phyloP scores from a whole-genome alignment of 2,797 vertebrate species.

The Euthynnus affinis region DNA sequence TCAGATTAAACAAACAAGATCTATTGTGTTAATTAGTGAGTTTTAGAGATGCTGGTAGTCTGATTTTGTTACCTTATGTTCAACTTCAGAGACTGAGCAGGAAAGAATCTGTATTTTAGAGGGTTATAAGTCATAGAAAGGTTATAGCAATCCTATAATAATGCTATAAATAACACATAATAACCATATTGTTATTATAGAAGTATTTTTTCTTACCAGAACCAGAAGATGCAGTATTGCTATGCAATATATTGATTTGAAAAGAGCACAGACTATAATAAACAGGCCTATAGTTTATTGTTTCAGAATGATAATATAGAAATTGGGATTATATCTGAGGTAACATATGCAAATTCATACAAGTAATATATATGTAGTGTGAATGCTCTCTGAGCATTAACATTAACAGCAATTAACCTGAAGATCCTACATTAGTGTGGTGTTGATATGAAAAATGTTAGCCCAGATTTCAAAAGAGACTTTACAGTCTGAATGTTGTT shows the following conservation, averaged over 20 bases:
- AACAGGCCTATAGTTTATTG: not conserved
- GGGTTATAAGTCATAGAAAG: not conserved
- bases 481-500: not conserved
- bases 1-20: not conserved
- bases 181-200: not conserved
- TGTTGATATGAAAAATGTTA: not conserved
- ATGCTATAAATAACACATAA: not conserved
- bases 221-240: not conserved
- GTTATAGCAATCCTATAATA: not conserved
- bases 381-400: not conserved
- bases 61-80: not conserved
- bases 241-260: not conserved
- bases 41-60: not conserved
- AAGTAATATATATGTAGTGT: not conserved
- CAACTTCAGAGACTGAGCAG: not conserved
- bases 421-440: not conserved
- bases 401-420: not conserved
- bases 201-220: not conserved
- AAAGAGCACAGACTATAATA: too few relatives aligned
- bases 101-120: not conserved
- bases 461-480: conserved; percentile 5
- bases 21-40: not conserved
- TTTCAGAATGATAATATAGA: not conserved
- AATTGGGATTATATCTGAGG: not conserved
- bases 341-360: not conserved